Evolutionary conservation across 2,797 vertebrate genomes (phyloP), one percentile per base, ranked within the genome.

Genomic region (Hoplostethus atlanticus): DNA sequence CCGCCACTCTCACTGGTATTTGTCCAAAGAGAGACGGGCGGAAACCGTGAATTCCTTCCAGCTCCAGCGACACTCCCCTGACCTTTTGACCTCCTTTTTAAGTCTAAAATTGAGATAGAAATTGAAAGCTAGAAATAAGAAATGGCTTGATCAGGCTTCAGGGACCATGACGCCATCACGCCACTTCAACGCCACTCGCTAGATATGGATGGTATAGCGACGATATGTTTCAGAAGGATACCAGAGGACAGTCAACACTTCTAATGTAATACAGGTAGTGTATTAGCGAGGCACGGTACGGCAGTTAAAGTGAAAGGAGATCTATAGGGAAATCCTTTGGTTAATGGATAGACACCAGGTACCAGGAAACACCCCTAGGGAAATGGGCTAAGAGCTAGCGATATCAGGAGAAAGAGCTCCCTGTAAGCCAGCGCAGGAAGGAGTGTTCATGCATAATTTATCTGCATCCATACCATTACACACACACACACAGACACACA

Each of bases 371-470:
- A 65, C 80, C 85, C 76, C 67, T 42, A 36, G 87, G 87, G 75
- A 86, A 80, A 79, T 77, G 54, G 64, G 53, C 73, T 73, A 65
- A 88, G 84, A 84, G 84, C 83, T 63, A 8, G 40, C 84, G 69
- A 84, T 83, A 82, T 85, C 87, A 80, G 85, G 79, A 82, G 86
- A 81, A 79, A 82, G 78, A 77, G 84, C 76, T 85, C 66, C 66
- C 74, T 85, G 85, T 87, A 76, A 88, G 74, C 80, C 64, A 62
- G 65, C 64, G 50, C 34, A 6, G 55, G 64, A 80, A 17, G 80
- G 79, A 84, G 80, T 70, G 60, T 21, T 72, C 68, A 83, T 93
- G 79, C 75, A 91, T 93, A 82, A 92, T 92, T 87, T 77, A 93
- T 86, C 42, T 21, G 34, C 60, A 61, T 79, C 79, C 53, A 56